Base-by-base conservation (phyloP, 1,140 invertebrate species). In the Subanguina moxae region DNA sequence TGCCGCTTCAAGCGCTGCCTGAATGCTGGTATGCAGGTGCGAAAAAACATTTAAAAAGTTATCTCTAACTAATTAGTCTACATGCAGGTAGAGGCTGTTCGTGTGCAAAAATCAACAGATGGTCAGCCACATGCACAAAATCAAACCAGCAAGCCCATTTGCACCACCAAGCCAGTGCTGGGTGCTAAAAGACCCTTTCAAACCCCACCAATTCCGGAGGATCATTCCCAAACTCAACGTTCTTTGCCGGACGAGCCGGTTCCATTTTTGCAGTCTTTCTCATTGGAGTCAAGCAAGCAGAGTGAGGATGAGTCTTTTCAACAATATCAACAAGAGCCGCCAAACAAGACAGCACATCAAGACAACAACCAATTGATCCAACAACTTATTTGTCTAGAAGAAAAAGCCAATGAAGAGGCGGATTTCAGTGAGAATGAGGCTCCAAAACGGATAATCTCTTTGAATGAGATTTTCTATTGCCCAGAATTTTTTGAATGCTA, bases 1-100 rank as follows among this genome's bases (percentile, higher is more conserved):
- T 97, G 94, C 86, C 87, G 94, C 67, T 86, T 97, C 64, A 88
- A 91, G 21, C n/a, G 17, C 30, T 19, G 43, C 38, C n/a, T 59
- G 7, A 1, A 23, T 9, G 30, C 32, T 28, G 38, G 28, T 1
- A 94, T 83, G 93, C 75, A 61, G 77, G 77, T n/a, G n/a, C n/a
- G n/a, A n/a, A n/a, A n/a, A n/a, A n/a, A n/a, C n/a, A n/a, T n/a
- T n/a, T n/a, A n/a, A n/a, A n/a, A n/a, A n/a, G n/a, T n/a, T n/a
- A n/a, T n/a, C n/a, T n/a, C n/a, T n/a, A n/a, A n/a, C n/a, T n/a
- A n/a, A n/a, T n/a, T n/a, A n/a, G n/a, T n/a, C n/a, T n/a, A n/a
- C n/a, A 78, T 78, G 77, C 79, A 78, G 59, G 71, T 72, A 17
- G 77, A 79, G 56, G 46, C 75, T 66, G 74, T 76, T 23, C 48